These are phyloP conservation scores for Ericerus pela DNA, from an alignment of 1,140 invertebrate species.

Conservation along the genomic window DNA sequence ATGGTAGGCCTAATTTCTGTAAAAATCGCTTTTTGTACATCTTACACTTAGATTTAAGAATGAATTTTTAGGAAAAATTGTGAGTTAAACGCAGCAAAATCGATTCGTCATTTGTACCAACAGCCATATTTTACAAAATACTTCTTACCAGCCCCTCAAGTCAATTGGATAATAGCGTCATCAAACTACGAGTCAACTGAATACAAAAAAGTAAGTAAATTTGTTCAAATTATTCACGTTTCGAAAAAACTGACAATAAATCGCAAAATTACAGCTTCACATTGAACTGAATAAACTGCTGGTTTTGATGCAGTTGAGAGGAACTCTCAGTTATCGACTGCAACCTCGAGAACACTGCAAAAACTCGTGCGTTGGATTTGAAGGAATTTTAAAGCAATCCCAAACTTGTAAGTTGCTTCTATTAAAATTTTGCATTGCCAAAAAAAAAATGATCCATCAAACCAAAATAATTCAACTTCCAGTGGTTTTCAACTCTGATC, in stretches of 20 bases:
- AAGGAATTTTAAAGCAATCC: neutral
- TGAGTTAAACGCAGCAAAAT: neutral
- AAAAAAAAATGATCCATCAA: neutral
- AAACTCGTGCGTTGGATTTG: neutral
- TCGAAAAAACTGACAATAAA: neutral
- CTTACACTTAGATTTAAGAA: neutral
- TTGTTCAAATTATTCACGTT: neutral
- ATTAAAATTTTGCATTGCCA: neutral
- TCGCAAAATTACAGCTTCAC: neutral
- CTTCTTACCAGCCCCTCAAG: neutral
- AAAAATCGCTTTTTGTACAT: neutral
- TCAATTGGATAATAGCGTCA: neutral
- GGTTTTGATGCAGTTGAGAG: neutral
- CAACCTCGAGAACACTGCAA: neutral
- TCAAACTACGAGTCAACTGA: neutral
- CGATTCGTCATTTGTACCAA: neutral
- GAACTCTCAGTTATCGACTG: neutral
- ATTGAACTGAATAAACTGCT: neutral
- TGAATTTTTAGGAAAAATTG: slow-evolving; percentile 1
- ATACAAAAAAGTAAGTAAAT: neutral
- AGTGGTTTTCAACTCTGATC: neutral
- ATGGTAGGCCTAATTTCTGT: neutral
- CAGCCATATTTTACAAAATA: neutral
- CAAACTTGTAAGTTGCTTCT: neutral
- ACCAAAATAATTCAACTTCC: neutral